These are phyloP conservation scores for Lanius ludovicianus DNA, from an alignment of 2,113 vertebrate genomes.

Conservation along the genomic window DNA sequence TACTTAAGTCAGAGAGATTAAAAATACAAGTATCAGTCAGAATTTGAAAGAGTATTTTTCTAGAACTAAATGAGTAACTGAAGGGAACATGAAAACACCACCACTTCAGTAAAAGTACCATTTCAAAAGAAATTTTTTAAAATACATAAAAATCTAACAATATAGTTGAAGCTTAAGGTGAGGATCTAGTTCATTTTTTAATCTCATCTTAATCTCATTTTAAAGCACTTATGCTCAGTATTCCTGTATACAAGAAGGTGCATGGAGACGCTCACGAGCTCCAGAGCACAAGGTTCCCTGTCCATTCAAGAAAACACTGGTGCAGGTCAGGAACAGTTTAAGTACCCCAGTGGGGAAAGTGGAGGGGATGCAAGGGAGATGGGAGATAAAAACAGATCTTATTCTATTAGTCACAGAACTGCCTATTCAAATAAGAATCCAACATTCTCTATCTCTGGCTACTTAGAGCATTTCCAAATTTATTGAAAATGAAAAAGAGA, in stretches of 20 bases:
- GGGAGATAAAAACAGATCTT: not conserved
- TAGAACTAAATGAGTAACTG: not conserved
- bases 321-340: not conserved
- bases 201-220: not conserved
- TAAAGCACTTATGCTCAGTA: not conserved
- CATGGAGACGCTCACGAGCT: accelerated
- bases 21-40: not conserved
- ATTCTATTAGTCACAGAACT: not conserved
- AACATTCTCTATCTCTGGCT: not conserved
- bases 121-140: not conserved
- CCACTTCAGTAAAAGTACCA: not conserved
- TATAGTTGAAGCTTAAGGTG: not conserved
- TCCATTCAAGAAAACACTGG: not conserved
- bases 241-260: not conserved
- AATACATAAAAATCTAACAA: not conserved
- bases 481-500: not conserved
- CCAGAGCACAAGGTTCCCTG: not conserved
- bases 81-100: not conserved
- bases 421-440: not conserved
- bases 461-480: not conserved
- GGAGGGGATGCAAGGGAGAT: not conserved
- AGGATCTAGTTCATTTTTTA: not conserved
- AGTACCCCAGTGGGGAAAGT: not conserved
- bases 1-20: not conserved
- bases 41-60: not conserved